Evolutionary conservation across 2,888 invertebrate genomes (phyloP).

Genomic region (Yponomeuta cagnagella): DNA sequence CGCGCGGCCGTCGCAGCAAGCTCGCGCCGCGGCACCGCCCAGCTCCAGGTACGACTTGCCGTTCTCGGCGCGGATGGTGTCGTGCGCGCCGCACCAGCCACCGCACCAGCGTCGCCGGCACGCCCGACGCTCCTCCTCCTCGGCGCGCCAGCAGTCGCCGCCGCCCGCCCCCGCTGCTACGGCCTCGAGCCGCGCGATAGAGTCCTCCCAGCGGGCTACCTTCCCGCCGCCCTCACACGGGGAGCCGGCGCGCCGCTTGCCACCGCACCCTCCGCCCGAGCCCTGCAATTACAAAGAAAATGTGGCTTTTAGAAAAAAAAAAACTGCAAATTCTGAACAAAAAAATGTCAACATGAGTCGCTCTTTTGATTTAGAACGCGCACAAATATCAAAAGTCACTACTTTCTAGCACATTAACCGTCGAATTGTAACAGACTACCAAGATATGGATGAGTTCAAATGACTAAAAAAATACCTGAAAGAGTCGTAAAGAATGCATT

Average conservation of each 20-base stretch:
- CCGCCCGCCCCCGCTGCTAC: slow-evolving; percentile 79
- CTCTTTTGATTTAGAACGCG: too few species aligned
- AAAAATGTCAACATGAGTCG: too few species aligned
- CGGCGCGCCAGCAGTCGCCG: slow-evolving; percentile 75
- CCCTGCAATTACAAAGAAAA: slow-evolving; percentile 43
- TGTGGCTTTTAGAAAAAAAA: not conserved
- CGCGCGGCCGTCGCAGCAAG: slow-evolving; percentile 84
- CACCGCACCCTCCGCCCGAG: slow-evolving; percentile 73
- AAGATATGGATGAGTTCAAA: not conserved
- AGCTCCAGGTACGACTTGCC: slow-evolving; percentile 93
- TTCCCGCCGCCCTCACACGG: slow-evolving; percentile 71
- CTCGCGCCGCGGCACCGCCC: slow-evolving; percentile 85
- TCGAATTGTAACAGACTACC: not conserved
- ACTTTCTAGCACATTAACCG: not conserved
- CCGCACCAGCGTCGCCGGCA: slow-evolving; percentile 75
- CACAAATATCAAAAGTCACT: not conserved
- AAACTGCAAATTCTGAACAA: too few species aligned
- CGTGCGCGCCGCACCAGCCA: slow-evolving; percentile 77
- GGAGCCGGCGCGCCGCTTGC: slow-evolving; percentile 69
- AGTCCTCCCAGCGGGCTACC: slow-evolving; percentile 71
- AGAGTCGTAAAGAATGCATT: not conserved
- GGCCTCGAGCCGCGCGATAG: slow-evolving; percentile 67
- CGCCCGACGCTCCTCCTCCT: slow-evolving; percentile 72
- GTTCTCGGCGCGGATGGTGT: slow-evolving; percentile 92
- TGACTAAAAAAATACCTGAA: not conserved